phyloP scores from a whole-genome alignment of 2,888 invertebrate genomes.

The Gisinianus flammeolus region DNA sequence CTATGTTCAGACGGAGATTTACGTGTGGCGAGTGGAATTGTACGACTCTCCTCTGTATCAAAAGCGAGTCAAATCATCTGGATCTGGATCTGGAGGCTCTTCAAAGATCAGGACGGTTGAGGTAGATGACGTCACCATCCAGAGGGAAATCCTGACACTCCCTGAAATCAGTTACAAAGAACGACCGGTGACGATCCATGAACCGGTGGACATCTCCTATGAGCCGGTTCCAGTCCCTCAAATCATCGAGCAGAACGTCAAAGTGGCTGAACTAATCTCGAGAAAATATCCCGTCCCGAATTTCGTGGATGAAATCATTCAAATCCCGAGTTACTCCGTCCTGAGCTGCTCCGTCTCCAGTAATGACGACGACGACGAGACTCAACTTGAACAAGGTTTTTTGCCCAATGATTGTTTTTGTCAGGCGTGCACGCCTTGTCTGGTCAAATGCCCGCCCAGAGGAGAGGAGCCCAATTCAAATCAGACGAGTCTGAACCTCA shows the following conservation, averaged over 20 bases:
- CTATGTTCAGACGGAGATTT: background rate
- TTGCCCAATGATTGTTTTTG: background rate
- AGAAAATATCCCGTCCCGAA: background rate
- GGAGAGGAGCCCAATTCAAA: no score
- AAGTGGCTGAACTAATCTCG: background rate
- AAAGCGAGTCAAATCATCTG: background rate
- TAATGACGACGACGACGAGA: background rate
- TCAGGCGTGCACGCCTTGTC: background rate
- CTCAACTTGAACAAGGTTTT: no score
- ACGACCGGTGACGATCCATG: no score
- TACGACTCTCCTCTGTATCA: background rate
- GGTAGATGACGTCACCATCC: no score
- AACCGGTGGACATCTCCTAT: no score
- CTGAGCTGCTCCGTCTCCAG: background rate
- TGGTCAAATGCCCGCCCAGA: background rate
- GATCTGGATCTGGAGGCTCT: no score
- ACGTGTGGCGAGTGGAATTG: background rate
- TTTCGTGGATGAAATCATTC: background rate
- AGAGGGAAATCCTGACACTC: no score
- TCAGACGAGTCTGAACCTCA: no score
- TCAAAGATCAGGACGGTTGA: no score
- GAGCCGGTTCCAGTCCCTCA: no score
- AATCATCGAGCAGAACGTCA: background rate
- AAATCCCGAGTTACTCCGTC: background rate
- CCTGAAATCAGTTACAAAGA: no score